Evolutionary conservation across 2,113 vertebrate species (phyloP).

Genomic region (Myanophis thanlyinensis): DNA sequence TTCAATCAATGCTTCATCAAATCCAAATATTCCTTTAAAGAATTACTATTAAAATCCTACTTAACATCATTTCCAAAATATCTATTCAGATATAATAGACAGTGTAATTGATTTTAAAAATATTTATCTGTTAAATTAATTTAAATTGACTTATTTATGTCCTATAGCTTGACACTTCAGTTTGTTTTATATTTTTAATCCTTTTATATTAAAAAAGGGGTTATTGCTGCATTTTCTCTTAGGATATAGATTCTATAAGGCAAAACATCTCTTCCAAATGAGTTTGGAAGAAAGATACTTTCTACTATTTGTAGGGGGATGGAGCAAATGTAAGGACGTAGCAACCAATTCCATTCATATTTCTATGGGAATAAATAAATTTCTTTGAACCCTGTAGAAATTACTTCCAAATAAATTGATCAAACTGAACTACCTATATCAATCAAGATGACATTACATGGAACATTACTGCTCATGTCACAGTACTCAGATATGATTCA

Average conservation of each 20-base stretch:
- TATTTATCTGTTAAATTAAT: background rate
- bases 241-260: background rate
- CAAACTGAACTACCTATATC: background rate
- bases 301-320: background rate
- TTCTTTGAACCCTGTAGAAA: background rate
- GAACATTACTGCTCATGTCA: background rate
- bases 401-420: background rate
- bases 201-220: background rate
- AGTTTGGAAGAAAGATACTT: background rate
- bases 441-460: background rate
- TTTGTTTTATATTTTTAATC: background rate
- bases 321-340: background rate
- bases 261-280: background rate
- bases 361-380: background rate
- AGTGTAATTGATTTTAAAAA: background rate
- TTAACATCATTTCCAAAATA: background rate
- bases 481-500: background rate
- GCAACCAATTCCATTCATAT: background rate
- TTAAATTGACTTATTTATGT: background rate
- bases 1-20: background rate
- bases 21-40: background rate
- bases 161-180: background rate
- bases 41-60: background rate
- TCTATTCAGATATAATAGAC: background rate
- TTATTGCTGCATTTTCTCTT: background rate